phyloP scores from a whole-genome alignment of 2,113 vertebrate genomes.

The Protobothrops flavoviridis region DNA sequence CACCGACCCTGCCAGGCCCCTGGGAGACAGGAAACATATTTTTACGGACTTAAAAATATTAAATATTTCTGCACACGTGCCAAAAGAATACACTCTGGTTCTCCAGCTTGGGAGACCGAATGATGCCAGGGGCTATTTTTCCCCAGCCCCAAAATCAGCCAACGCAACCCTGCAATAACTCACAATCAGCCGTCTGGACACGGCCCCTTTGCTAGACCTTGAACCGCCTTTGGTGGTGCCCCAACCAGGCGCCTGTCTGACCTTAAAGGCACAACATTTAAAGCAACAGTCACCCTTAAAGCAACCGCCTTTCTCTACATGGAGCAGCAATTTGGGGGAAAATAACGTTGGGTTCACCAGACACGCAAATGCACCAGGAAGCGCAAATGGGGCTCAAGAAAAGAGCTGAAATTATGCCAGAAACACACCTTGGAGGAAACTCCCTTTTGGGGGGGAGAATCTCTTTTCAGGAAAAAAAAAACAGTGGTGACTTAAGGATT shows the following conservation, averaged over 20 bases:
- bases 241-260: no score
- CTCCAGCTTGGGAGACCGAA: neutral
- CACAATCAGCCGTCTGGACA: neutral
- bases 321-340: no score
- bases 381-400: neutral
- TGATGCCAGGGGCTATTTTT: neutral
- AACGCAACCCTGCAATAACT: accelerated
- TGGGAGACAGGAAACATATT: neutral
- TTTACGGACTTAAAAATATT: no score
- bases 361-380: neutral
- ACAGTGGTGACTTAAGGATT: neutral
- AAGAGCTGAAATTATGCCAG: neutral
- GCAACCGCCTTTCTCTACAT: no score
- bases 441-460: neutral
- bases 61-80: neutral
- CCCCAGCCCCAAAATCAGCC: no score
- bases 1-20: no score
- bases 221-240: neutral
- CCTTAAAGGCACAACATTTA: neutral
- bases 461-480: neutral
- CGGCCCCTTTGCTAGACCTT: neutral
- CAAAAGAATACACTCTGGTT: neutral
- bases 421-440: neutral
- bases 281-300: neutral
- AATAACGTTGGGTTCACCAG: neutral